Base-by-base conservation (phyloP, 2,888 invertebrate species). In the Meteorus colon region DNA sequence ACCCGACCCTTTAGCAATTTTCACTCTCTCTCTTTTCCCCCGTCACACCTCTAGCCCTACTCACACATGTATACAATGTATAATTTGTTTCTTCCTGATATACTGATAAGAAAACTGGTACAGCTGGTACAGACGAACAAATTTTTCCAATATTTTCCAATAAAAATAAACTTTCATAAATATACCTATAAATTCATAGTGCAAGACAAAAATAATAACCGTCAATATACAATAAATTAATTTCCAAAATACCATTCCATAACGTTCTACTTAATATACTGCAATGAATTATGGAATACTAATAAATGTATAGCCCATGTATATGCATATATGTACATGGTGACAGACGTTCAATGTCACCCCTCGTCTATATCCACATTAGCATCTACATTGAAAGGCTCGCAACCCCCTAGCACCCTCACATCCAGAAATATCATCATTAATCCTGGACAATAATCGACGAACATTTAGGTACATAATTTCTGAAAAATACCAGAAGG, bases 371-470 rank as follows among this genome's bases (percentile, higher is more conserved):
- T 60, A 24, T n/a, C 51, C 51, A 29, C 59, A 75, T 75, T 75
- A 75, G 31, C 55, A 75, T 75, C 37, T 55, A 70, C 63, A 75
- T 75, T 75, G 75, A 70, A 75, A 37, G 37, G 8, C 55, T 6
- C 55, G 24, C 24, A 2, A 55, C 55, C n/a, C 55, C 24, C 24
- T 19, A 19, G n/a, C 48, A 48, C 4, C 16, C 14, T 48, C 19
- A 5, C 74, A n/a, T 69, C 70, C 31, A 70, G 41, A 51, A 69
- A 69, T 69, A 75, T 70, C 73, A 77, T 81, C 81, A 81, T 81
- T 79, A 81, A 80, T 81, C 75, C 65, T 72, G 63, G 19, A 70
- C 72, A 77, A 81, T 80, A 80, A 81, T 81, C 79, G 80, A 66
- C 41, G 59, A 65, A 70, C 79, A 81, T 80, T 80, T 79, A 78